Percentiles rank a stretch among this genome's conserved stretches.
Conservation (phyloP, 1,140 invertebrate genomes). For the Drosophila pseudoananassae region DNA sequence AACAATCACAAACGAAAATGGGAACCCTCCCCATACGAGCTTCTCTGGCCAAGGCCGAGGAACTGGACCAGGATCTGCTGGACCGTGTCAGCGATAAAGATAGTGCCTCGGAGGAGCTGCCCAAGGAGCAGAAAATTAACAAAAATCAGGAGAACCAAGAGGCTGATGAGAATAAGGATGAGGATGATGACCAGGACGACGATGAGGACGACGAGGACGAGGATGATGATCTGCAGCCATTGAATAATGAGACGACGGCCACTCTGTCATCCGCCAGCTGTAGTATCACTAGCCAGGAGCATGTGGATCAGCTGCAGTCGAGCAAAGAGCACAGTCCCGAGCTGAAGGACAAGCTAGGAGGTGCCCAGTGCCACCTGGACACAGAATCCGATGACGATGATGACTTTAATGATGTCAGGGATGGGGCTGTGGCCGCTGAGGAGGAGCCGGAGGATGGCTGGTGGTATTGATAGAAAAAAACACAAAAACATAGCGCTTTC, state of each 20-base stretch:
- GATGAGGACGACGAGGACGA: slow-evolving; percentile 69
- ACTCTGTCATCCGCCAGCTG: slow-evolving; percentile 61
- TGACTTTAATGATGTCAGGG: slow-evolving; percentile 58
- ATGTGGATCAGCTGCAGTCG: slow-evolving; percentile 41
- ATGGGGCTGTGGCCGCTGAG: slow-evolving; percentile 32
- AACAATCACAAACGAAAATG: slow-evolving; percentile 49
- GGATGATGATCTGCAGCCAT: slow-evolving; percentile 74
- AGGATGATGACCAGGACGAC: slow-evolving; percentile 56
- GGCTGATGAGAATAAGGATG: slow-evolving; percentile 37
- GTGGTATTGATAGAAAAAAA: slow-evolving; percentile 77
- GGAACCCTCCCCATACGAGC: slow-evolving; percentile 57
- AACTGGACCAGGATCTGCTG: slow-evolving; percentile 58
- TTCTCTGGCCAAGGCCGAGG: slow-evolving; percentile 64
- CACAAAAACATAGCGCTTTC: slow-evolving; percentile 68
- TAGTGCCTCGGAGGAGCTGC: neutral
- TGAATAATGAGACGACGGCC: slow-evolving; percentile 70
- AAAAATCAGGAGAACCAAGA: slow-evolving; percentile 68
- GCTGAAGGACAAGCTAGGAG: slow-evolving; percentile 47
- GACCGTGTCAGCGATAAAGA: no score
- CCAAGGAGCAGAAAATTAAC: slow-evolving; percentile 7
- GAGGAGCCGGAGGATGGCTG: slow-evolving; percentile 76
- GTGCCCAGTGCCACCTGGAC: slow-evolving; percentile 52
- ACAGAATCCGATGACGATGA: slow-evolving; percentile 64
- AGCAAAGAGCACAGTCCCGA: slow-evolving; percentile 34
- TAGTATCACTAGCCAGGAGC: slow-evolving; percentile 39